phyloP scores from a whole-genome alignment of 2,888 invertebrate species.

The Pantelozetes paolii region DNA sequence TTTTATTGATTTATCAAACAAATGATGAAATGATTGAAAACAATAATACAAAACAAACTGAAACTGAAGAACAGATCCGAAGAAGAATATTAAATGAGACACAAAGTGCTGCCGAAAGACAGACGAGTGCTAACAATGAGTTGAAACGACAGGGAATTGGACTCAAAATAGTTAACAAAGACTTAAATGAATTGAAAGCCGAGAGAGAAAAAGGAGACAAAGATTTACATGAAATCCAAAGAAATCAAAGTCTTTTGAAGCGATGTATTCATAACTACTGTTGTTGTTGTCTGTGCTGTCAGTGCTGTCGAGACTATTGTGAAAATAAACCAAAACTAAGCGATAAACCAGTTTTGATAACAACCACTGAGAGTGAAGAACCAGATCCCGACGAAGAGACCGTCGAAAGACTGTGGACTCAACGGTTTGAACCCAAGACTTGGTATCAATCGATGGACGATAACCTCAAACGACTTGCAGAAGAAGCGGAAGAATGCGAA shows the following conservation, averaged over 20 bases:
- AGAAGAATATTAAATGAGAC: background rate
- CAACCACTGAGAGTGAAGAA: constrained; percentile 13
- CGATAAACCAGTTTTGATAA: background rate
- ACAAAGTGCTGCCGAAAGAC: background rate
- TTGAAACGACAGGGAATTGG: background rate
- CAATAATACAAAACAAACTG: too few relatives aligned
- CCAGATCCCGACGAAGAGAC: background rate
- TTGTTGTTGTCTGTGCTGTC: background rate
- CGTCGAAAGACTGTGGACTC: background rate
- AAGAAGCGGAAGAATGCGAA: background rate
- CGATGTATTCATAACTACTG: background rate
- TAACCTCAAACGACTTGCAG: background rate
- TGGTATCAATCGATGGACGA: background rate
- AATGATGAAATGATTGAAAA: too few relatives aligned
- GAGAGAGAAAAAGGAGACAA: background rate
- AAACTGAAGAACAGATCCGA: background rate
- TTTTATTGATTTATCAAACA: background rate
- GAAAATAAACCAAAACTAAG: background rate
- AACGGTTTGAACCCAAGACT: background rate
- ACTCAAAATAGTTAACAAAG: background rate
- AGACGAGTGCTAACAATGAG: background rate
- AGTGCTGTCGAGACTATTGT: background rate
- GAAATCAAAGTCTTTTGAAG: background rate
- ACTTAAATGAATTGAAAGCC: background rate
- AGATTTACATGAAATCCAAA: background rate